Evolutionary conservation across 2,113 vertebrate genomes (phyloP).

Genomic region (Callaeas wilsoni): DNA sequence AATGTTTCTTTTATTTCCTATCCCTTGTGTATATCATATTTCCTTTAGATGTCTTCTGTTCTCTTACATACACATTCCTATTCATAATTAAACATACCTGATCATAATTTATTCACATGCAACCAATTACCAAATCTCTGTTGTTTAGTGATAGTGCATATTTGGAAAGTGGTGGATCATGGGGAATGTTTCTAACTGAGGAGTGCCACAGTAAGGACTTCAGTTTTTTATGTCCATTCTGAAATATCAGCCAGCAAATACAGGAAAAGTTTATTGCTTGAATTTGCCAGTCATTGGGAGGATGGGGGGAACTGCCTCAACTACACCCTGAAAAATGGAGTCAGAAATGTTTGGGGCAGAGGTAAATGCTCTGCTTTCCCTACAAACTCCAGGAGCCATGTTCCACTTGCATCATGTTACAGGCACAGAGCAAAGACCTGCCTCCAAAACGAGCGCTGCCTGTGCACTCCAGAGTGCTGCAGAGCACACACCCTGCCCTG

Average conservation of each 20-base stretch:
- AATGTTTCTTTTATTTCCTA: slow-evolving; percentile 26
- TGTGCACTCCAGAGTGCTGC: not conserved
- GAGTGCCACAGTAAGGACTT: not conserved
- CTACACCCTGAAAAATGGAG: not conserved
- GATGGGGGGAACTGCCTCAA: not conserved
- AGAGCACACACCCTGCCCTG: not conserved
- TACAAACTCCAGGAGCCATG: accelerated
- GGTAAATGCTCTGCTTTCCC: not conserved
- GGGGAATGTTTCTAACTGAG: not conserved
- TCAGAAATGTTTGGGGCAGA: not conserved
- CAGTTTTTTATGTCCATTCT: not conserved
- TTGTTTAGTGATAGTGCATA: not conserved
- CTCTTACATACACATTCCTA: not conserved
- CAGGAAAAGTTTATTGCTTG: not conserved
- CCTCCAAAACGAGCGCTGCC: too few relatives aligned
- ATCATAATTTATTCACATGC: slow-evolving; percentile 30
- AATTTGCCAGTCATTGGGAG: not conserved
- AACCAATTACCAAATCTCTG: not conserved
- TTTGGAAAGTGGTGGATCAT: not conserved
- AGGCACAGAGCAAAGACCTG: not conserved
- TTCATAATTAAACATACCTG: slow-evolving; percentile 47
- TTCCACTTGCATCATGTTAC: not conserved
- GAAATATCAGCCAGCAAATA: not conserved
- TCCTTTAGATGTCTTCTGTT: slow-evolving; percentile 32
- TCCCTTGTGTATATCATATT: not conserved